These are phyloP conservation scores for Coccyzus lansbergi DNA, from an alignment of 2,797 vertebrate genomes.

Conservation along the genomic window DNA sequence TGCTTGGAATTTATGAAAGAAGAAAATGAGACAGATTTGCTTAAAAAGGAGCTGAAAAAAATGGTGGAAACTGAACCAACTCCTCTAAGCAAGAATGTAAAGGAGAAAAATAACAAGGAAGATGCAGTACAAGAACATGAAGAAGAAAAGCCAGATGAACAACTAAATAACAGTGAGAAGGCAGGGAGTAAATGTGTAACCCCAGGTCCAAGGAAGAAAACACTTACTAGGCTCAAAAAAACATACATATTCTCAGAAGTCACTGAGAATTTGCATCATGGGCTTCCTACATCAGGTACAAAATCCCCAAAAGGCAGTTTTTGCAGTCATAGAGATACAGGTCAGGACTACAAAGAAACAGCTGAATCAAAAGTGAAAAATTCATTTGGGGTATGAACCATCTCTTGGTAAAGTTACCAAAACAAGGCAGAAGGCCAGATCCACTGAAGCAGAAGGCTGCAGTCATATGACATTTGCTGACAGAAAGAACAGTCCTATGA, in stretches of 20 bases:
- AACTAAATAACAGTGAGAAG: neutral
- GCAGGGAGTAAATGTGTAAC: neutral
- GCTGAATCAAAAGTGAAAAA: neutral
- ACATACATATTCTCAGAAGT: slow-evolving; percentile 63
- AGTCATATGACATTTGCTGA: neutral
- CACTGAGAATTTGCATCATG: slow-evolving; percentile 74
- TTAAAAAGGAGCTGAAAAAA: neutral
- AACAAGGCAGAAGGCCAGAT: neutral
- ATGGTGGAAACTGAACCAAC: neutral
- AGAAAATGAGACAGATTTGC: neutral
- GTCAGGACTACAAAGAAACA: neutral
- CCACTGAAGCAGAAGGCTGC: neutral
- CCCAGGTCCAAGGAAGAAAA: neutral
- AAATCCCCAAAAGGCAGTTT: neutral
- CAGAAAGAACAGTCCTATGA: slow-evolving; percentile 51
- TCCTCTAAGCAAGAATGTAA: neutral
- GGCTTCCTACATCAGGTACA: slow-evolving; percentile 44
- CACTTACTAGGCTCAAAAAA: neutral
- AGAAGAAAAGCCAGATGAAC: neutral
- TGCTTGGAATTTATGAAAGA: slow-evolving; percentile 5
- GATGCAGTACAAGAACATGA: neutral
- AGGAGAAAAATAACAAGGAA: neutral
- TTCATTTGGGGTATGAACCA: slow-evolving; percentile 37
- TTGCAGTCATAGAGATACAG: neutral
- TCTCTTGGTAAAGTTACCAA: slow-evolving; percentile 32